phyloP scores from a whole-genome alignment of 2,797 vertebrate species.

The Betta splendens region DNA sequence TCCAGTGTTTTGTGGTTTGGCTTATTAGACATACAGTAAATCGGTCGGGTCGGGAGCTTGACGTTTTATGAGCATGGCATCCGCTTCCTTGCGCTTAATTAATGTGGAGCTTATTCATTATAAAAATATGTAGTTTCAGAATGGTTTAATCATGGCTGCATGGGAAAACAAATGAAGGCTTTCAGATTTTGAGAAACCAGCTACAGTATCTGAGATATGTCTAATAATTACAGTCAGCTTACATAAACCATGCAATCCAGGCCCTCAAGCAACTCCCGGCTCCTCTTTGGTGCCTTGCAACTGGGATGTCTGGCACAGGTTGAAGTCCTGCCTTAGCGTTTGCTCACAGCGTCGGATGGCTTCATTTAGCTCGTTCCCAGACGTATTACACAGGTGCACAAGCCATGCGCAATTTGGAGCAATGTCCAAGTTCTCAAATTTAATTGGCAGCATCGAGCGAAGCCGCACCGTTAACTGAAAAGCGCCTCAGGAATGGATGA shows the following conservation, averaged over 20 bases:
- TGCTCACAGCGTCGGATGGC: constrained; percentile 8
- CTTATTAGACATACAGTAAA: too few relatives aligned
- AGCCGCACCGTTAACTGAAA: constrained; percentile 2
- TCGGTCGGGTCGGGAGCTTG: too few relatives aligned
- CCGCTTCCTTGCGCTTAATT: too few relatives aligned
- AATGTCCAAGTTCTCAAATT: constrained; percentile 22
- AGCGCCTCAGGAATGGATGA: constrained; percentile 11
- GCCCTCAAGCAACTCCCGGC: constrained; percentile 10
- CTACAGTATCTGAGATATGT: too few relatives aligned
- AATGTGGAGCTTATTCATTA: too few relatives aligned
- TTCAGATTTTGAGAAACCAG: too few relatives aligned
- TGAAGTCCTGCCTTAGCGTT: background rate
- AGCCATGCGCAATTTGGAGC: constrained; percentile 22
- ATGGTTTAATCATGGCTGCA: too few relatives aligned
- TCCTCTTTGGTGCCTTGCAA: constrained; percentile 6
- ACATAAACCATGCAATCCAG: background rate
- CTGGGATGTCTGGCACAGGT: constrained; percentile 11
- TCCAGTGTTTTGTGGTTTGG: too few relatives aligned
- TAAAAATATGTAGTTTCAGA: too few relatives aligned
- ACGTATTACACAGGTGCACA: background rate
- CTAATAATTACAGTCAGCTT: too few relatives aligned
- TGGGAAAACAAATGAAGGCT: too few relatives aligned
- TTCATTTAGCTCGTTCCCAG: constrained; percentile 22
- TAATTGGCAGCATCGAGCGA: constrained; percentile 37
- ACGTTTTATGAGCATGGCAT: too few relatives aligned